Percentiles rank a stretch among this genome's conserved stretches.
Conservation (phyloP, 2,888 invertebrate species). For the Plagiodera versicolora region DNA sequence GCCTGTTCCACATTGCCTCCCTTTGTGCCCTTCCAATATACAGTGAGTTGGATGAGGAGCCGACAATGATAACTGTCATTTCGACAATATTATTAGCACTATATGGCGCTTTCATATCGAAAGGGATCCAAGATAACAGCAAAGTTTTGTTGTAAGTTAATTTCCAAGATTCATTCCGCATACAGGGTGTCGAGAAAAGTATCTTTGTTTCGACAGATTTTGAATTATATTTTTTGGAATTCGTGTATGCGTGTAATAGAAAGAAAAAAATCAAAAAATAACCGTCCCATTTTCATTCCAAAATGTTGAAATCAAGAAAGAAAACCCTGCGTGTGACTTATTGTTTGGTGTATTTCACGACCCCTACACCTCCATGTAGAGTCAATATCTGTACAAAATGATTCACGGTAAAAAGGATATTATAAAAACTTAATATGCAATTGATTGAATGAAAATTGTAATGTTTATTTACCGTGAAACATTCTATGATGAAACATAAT, state of each 20-base stretch:
- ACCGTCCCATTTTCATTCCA: too few species aligned
- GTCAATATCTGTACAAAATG: too few species aligned
- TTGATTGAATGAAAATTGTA: too few species aligned
- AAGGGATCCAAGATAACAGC: conserved; percentile 53
- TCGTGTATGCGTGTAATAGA: not conserved
- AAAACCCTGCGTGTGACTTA: too few species aligned
- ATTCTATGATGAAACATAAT: not conserved
- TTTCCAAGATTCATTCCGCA: not conserved
- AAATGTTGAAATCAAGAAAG: too few species aligned
- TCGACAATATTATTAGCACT: conserved; percentile 48
- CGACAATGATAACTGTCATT: conserved; percentile 50
- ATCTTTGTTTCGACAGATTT: not conserved
- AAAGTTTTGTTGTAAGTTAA: conserved; percentile 49
- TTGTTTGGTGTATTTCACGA: too few species aligned
- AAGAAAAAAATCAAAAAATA: not conserved
- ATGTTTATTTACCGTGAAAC: too few species aligned
- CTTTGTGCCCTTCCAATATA: conserved; percentile 57
- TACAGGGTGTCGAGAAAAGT: not conserved
- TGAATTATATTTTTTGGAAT: not conserved
- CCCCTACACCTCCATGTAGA: too few species aligned
- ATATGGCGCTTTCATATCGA: conserved; percentile 48
- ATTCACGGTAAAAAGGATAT: too few species aligned
- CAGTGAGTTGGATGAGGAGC: conserved; percentile 48
- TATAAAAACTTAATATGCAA: too few species aligned
- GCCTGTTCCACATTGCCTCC: conserved; percentile 58